These are phyloP conservation scores for Xestobium rufovillosum DNA, from an alignment of 2,888 invertebrate species.

Conservation along the genomic window DNA sequence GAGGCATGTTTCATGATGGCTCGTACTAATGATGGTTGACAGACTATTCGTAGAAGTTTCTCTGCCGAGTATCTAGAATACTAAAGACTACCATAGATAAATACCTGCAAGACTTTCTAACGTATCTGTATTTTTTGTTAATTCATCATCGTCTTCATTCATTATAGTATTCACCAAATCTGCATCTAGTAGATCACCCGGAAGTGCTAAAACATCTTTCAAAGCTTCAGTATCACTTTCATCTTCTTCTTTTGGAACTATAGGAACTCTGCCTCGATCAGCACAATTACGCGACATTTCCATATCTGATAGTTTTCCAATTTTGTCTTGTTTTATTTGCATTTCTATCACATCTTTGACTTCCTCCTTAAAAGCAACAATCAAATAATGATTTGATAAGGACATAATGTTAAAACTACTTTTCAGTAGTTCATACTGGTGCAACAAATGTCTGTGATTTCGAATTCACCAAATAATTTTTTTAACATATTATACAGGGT, in stretches of 20 bases:
- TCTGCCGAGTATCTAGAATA: background rate
- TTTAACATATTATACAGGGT: too few species aligned
- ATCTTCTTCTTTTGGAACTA: constrained; percentile 16
- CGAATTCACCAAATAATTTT: too few species aligned
- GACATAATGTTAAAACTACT: too few species aligned
- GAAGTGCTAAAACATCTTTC: constrained; percentile 57
- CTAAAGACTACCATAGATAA: background rate
- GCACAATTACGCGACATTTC: constrained; percentile 17
- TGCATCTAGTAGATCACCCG: constrained; percentile 57
- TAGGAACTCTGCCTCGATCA: too few species aligned
- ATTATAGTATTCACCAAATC: constrained; percentile 62
- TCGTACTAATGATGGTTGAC: too few species aligned
- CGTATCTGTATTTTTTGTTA: constrained; percentile 47
- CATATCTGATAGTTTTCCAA: too few species aligned
- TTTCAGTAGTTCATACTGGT: too few species aligned
- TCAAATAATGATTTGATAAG: too few species aligned
- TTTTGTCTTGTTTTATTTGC: constrained; percentile 39
- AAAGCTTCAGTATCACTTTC: constrained; percentile 47
- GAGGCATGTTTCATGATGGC: too few species aligned
- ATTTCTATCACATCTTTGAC: constrained; percentile 59
- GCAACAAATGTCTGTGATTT: too few species aligned
- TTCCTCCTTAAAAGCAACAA: constrained; percentile 52
- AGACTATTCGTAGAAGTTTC: too few species aligned
- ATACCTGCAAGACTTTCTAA: constrained; percentile 43
- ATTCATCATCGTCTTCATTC: constrained; percentile 53